Base-by-base conservation (phyloP, 2,888 invertebrate genomes). In the Agrochola circellaris region DNA sequence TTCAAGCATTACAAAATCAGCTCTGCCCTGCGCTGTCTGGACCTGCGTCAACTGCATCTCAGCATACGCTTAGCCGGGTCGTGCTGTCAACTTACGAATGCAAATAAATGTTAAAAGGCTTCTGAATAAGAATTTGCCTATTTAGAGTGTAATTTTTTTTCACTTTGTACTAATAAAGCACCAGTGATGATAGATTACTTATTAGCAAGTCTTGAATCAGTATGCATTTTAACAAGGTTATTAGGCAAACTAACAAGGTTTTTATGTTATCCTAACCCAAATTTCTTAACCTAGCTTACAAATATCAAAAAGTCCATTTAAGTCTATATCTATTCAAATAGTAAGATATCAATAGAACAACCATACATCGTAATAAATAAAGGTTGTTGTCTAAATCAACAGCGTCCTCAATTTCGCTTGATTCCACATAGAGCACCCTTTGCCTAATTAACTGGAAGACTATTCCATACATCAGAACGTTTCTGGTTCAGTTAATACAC, bases 381-480 rank as follows among this genome's bases (percentile, higher is more conserved):
- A 64, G 17, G 42, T 61, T 60, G 64, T 71, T 77, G 62, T 45
- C 62, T 42, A 73, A 85, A 77, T 73, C 73, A 85, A 81, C 65
- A 58, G 48, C 67, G 64, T 73, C 56, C 77, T 72, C 71, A 72
- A 71, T 82, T 72, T 78, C 69, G 60, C 64, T 38, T 78, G 86
- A 86, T 74, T 78, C 69, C 60, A 83, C 83, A 77, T 38, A 61
- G 42, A 83, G 48, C 62, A 81, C 72, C 83, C 86, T 81, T 84
- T 84, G 77, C 65, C 51, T 77, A 87, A 84, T 84, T 80, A 77
- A 74, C 60, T 70, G 75, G 73, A 73, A 84, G 73, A 71, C 83
- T 61, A 82, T 82, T 83, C 48, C 56, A 72, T 78, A 78, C 73
- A 86, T 81, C 84, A 66, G 75, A 77, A 64, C 61, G 71, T 86